Conservation (phyloP, 2,113 vertebrate genomes). For the Pleuronectes platessa region DNA sequence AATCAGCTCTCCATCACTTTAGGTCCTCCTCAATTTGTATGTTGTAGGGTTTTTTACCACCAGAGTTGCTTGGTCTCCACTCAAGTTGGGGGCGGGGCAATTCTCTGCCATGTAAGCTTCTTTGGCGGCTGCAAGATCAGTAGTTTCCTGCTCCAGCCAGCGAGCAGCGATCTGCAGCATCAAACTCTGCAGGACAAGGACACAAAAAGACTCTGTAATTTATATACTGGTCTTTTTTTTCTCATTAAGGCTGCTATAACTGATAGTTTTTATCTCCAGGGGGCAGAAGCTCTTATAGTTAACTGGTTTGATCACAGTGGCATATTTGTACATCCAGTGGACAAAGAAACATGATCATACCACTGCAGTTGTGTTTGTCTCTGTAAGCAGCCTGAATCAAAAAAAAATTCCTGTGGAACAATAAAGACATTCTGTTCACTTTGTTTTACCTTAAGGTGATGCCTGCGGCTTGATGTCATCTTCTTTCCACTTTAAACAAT, state of each 20-base stretch:
- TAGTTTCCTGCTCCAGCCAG: constrained; percentile 86
- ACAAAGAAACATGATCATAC: neutral
- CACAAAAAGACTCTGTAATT: neutral
- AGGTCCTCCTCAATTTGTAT: neutral
- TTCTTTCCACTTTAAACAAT: constrained; percentile 71
- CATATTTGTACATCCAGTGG: neutral
- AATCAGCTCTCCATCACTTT: neutral
- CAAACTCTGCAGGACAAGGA: constrained; percentile 83
- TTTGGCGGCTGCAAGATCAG: constrained; percentile 81
- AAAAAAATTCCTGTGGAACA: neutral
- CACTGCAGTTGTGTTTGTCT: neutral
- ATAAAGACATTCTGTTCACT: neutral
- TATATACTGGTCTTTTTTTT: neutral
- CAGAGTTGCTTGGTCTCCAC: constrained; percentile 84
- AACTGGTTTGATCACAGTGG: too few species aligned
- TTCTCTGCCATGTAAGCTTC: constrained; percentile 86
- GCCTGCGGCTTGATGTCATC: constrained; percentile 89
- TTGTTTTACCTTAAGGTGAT: constrained; percentile 89
- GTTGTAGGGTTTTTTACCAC: constrained; percentile 77
- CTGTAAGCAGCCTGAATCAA: too few species aligned
- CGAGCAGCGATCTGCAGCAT: constrained; percentile 90
- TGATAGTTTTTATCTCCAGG: neutral
- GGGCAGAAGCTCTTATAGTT: neutral
- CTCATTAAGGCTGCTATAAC: too few species aligned
- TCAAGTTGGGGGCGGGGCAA: constrained; percentile 81